Base-by-base conservation (phyloP, 1,140 invertebrate species). In the Heterodera schachtii region DNA sequence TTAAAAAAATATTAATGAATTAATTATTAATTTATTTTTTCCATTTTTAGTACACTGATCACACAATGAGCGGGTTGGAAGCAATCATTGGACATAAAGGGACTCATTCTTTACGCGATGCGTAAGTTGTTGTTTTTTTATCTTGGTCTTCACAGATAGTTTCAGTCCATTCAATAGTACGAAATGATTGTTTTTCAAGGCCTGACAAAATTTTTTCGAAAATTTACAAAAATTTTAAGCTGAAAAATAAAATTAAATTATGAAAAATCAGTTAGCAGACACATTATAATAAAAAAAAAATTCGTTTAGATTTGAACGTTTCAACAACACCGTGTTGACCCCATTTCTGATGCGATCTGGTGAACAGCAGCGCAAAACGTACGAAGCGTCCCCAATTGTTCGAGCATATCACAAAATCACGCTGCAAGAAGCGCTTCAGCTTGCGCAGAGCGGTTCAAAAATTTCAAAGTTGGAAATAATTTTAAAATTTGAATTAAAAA, bases 271-370 rank as follows among this genome's bases (percentile, higher is more conserved):
- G 31, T 31, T 31, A 0, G 31, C 31, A n/a, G n/a, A n/a, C 31
- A 31, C 31, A 31, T 31, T 31, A 31, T 31, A 31, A 31, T 31
- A 0, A 1, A 31, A 31, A 31, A 31, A 31, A 31, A 31, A 31
- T 31, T 31, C 31, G 31, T 84, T 76, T 52, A 87, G 87, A 21
- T 87, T 89, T 71, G 86, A 87, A 73, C 83, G 86, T 5, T 86
- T 87, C 64, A 89, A 87, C 77, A 83, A 78, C 16, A 89, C 87
- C 60, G 71, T 89, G 46, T 66, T 87, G n/a, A 86, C 81, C n/a
- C 86, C 86, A 1, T 31, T 86, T 9, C 79, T 87, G 16, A 88
- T 89, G 71, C 84, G 84, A 74, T 74, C 89, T 64, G 88, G 31
- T 52, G 76, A 75, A 13, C 73, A 81, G 60, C 78, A 85, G 52